phyloP scores from a whole-genome alignment of 2,888 invertebrate species.

The Chaetogeoica ovagalla region DNA sequence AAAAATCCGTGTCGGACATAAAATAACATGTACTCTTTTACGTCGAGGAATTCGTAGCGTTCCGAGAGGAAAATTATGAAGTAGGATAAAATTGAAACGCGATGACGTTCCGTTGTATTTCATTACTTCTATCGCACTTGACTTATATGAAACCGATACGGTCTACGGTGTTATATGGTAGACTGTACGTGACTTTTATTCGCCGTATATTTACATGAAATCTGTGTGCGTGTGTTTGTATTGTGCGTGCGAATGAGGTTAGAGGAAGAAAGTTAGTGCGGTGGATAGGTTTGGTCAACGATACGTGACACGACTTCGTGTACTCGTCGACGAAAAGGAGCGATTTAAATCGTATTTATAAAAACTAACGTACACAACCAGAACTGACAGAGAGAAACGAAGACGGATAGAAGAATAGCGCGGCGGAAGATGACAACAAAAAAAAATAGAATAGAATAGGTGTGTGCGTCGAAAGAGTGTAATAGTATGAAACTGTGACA shows the following conservation, averaged over 20 bases:
- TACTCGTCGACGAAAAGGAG: background rate
- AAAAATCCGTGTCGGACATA: too few relatives aligned
- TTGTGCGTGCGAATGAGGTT: background rate
- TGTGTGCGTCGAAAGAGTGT: conserved; percentile 23
- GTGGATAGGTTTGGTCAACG: conserved; percentile 9
- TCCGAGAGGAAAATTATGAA: background rate
- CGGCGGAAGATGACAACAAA: background rate
- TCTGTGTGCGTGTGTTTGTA: background rate
- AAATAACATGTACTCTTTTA: background rate
- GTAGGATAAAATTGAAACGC: background rate
- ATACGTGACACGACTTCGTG: conserved; percentile 16
- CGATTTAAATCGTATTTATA: conserved; percentile 8
- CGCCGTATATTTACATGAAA: too few relatives aligned
- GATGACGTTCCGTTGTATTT: background rate
- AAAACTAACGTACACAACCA: background rate
- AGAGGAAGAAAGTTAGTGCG: background rate
- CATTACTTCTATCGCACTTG: background rate
- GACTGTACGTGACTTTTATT: background rate
- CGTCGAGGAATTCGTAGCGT: background rate
- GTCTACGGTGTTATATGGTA: background rate
- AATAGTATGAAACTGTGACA: conserved; percentile 39
- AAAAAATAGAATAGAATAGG: conserved; percentile 17
- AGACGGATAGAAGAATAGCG: background rate
- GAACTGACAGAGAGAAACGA: background rate
- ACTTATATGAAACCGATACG: background rate